A percentile compares a stretch with the other conserved stretches of the same genome.
Conservation (phyloP, 2,113 vertebrate species). For the Colius striatus region DNA sequence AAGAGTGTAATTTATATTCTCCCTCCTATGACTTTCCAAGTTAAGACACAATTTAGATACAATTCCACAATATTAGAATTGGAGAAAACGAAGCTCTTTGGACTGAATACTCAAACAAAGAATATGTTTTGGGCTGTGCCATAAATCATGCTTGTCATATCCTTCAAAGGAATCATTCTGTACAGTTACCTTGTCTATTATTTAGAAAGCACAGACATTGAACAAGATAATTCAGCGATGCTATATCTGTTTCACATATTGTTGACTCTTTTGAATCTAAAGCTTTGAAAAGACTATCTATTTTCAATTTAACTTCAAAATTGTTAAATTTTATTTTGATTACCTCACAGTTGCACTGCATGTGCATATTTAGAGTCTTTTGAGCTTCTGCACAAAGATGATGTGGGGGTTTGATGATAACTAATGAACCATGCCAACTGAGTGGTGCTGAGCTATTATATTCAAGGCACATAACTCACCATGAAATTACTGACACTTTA, state of each 20-base stretch:
- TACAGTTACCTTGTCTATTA: conserved; percentile 75
- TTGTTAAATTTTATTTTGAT: conserved; percentile 75
- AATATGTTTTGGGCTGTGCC: conserved; percentile 66
- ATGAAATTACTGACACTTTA: conserved; percentile 63
- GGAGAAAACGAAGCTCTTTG: conserved; percentile 66
- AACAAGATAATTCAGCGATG: conserved; percentile 70
- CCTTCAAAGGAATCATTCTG: conserved; percentile 72
- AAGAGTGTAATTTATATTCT: conserved; percentile 73
- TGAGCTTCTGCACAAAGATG: conserved; percentile 52
- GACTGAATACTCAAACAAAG: conserved; percentile 69
- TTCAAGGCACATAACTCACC: conserved; percentile 66
- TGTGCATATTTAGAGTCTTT: conserved; percentile 54
- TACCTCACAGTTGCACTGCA: conserved; percentile 68
- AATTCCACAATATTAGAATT: conserved; percentile 74
- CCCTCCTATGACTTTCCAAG: conserved; percentile 60
- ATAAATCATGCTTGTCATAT: conserved; percentile 81
- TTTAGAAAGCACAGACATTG: conserved; percentile 70
- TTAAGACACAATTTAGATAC: conserved; percentile 71
- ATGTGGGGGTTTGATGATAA: conserved; percentile 64
- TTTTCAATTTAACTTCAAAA: conserved; percentile 78
- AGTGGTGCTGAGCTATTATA: conserved; percentile 67
- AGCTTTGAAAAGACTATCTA: conserved; percentile 71
- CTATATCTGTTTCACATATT: conserved; percentile 72
- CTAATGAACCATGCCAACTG: conserved; percentile 69
- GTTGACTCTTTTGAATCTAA: conserved; percentile 69